phyloP scores from a whole-genome alignment of 2,113 vertebrate species.

The Alouatta palliata region DNA sequence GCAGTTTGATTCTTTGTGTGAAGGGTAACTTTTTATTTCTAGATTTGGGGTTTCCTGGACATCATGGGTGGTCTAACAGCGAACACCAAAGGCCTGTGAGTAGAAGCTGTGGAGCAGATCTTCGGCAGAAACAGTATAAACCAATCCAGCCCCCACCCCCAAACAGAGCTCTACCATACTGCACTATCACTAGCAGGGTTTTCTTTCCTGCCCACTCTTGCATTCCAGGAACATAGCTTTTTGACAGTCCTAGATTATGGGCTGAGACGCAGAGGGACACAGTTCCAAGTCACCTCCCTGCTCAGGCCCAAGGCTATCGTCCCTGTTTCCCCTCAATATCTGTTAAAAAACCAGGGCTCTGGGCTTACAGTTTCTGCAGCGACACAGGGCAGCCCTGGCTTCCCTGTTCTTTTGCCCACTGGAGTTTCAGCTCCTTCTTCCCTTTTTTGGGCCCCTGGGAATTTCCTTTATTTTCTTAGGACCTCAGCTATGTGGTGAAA shows the following conservation, averaged over 20 bases:
- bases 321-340: background rate
- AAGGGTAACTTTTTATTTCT: background rate
- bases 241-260: background rate
- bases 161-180: background rate
- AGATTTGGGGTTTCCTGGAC: background rate
- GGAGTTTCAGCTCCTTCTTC: background rate
- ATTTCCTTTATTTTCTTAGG: background rate
- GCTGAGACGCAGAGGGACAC: background rate
- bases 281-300: no score
- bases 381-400: background rate
- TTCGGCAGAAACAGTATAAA: background rate
- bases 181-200: background rate
- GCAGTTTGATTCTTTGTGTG: background rate
- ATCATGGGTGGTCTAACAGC: background rate
- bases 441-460: background rate
- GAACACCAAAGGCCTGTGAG: background rate
- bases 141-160: no score
- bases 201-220: background rate
- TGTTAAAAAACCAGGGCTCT: background rate
- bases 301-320: background rate
- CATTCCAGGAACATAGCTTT: background rate
- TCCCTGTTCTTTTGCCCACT: background rate
- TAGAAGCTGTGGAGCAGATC: background rate
- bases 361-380: background rate
- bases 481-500: background rate